These are phyloP conservation scores for Disparrhopalites patrizii DNA, from an alignment of 2,888 invertebrate species.

Conservation along the genomic window DNA sequence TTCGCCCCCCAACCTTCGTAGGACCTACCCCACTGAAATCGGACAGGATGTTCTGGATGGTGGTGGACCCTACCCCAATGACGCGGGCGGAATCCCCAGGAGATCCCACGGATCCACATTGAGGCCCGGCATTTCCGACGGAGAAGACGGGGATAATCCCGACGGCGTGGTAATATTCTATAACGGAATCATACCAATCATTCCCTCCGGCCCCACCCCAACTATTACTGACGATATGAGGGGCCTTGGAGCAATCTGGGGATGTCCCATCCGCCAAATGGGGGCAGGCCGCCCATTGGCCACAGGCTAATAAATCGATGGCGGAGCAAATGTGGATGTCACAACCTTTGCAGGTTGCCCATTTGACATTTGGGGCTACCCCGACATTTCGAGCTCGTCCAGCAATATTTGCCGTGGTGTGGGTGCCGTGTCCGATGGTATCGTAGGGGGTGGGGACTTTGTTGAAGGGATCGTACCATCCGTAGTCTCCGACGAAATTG, in stretches of 20 bases:
- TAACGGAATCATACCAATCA: neutral
- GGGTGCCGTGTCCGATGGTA: constrained; percentile 9
- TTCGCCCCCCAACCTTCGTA: neutral
- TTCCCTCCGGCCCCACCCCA: neutral
- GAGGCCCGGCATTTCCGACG: neutral
- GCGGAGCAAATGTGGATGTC: neutral
- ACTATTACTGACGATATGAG: constrained; percentile 20
- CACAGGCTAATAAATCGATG: neutral
- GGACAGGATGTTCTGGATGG: neutral
- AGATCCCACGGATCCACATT: neutral
- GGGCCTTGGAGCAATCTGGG: neutral
- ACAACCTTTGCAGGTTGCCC: constrained; percentile 20
- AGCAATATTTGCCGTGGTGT: constrained; percentile 7
- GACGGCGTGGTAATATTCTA: neutral
- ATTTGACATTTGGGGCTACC: constrained; percentile 17
- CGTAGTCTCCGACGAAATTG: constrained; percentile 1
- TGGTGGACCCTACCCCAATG: constrained; percentile 1
- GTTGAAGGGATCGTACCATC: constrained; percentile 11
- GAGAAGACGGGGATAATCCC: constrained; percentile 3
- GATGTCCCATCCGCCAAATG: neutral
- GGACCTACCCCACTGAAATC: constrained; percentile 1
- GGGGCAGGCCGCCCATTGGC: neutral
- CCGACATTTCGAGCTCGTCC: constrained; percentile 7
- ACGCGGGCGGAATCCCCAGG: neutral
- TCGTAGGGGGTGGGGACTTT: neutral